A percentile compares a stretch with the other conserved stretches of the same genome.
Evolutionary conservation across 2,888 invertebrate species (phyloP).

Genomic region (Nymphalis polychloros): DNA sequence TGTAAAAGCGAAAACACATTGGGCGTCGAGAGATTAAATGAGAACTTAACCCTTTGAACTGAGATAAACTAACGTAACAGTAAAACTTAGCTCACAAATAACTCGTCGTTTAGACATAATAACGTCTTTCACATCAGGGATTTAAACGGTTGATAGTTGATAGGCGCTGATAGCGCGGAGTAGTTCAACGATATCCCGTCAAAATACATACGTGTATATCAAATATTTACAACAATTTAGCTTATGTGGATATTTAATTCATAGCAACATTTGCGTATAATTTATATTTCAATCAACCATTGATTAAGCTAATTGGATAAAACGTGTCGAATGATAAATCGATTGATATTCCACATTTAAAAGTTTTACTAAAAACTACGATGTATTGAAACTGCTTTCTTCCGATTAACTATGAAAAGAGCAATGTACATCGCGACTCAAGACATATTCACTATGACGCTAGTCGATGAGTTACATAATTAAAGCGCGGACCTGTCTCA

Average conservation of each 20-base stretch:
- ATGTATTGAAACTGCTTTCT: neutral
- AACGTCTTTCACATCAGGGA: neutral
- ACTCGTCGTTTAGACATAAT: neutral
- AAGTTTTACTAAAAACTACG: neutral
- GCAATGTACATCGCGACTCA: slow-evolving; percentile 2
- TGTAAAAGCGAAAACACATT: slow-evolving; percentile 45
- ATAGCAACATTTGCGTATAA: too few relatives aligned
- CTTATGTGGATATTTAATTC: too few relatives aligned
- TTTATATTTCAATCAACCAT: too few relatives aligned
- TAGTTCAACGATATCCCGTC: neutral
- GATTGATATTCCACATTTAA: too few relatives aligned
- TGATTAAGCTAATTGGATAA: too few relatives aligned
- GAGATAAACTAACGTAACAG: slow-evolving; percentile 3
- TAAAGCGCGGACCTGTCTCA: slow-evolving; percentile 31
- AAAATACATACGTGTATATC: neutral
- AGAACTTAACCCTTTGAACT: slow-evolving; percentile 13
- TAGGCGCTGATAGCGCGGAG: neutral
- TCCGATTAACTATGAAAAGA: neutral
- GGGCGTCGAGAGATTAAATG: slow-evolving; percentile 18
- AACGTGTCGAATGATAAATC: neutral
- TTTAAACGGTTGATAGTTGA: neutral
- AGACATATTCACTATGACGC: neutral
- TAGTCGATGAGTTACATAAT: slow-evolving; percentile 25
- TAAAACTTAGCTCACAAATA: slow-evolving; percentile 11
- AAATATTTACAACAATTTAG: too few relatives aligned